Base-by-base conservation (phyloP, 2,888 invertebrate species). In the Drosophila rellima region DNA sequence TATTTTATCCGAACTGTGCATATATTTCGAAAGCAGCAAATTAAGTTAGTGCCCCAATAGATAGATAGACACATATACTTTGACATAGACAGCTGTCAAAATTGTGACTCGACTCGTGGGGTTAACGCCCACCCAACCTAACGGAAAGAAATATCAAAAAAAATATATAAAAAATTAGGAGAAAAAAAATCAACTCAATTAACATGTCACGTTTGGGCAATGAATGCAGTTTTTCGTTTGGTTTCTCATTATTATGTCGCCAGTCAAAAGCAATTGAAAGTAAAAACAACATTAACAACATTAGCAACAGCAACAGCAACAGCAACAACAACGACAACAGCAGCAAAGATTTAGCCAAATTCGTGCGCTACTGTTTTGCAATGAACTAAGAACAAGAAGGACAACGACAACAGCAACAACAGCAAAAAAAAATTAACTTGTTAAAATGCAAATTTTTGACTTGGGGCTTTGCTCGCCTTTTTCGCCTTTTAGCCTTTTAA, bases 361-460 rank as follows among this genome's bases (percentile, higher is more conserved):
- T 89, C 89, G 90, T 89, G 89, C 74, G 89, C 89, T 89, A 89
- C 89, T 68, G 89, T 90, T 89, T 86, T 82, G 74, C 82, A 89
- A 86, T 83, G 80, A 62, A 31, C 63, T 78, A 72, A 86, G 87
- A 80, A 74, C 56, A 64, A 52, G 20, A 60, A 50, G 39, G 42
- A 68, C 44, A 39, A 62, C 51, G 47, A 29, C 37, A 39, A 45
- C 48, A 50, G 18, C 44, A 62, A 29, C 35, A 55, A 47, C 61
- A 63, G 55, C 54, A 47, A 33, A 44, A 61, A 80, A 77, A 88
- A 88, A 89, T 89, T 90, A 90, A 88, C 88, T 89, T 90, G 88
- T 89, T 90, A 88, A 90, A 89, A 90, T 90, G 89, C 85, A 89
- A 90, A 89, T 89, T 87, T 81, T 65, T 74, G 68, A 50, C 71